Evolutionary conservation across 2,888 invertebrate species (phyloP).

Genomic region (Leptopilina drosophilae): DNA sequence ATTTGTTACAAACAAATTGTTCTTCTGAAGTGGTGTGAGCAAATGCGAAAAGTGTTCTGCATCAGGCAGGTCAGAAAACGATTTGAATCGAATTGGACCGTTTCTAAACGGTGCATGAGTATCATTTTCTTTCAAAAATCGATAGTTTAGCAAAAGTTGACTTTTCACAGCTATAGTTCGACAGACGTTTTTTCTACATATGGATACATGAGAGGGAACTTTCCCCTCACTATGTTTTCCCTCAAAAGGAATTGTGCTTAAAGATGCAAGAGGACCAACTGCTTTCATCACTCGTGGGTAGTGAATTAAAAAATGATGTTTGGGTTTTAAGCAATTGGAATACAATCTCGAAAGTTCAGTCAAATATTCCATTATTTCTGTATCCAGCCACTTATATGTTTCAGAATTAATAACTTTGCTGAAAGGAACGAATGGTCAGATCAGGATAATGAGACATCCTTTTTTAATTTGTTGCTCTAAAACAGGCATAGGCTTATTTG

Average conservation of each 20-base stretch:
- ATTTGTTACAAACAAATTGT: neutral
- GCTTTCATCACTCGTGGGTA: neutral
- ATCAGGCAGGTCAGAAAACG: neutral
- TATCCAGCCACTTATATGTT: neutral
- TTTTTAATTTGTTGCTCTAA: neutral
- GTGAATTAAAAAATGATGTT: too few species aligned
- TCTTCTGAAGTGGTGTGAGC: neutral
- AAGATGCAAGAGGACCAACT: slow-evolving; percentile 1
- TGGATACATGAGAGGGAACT: slow-evolving; percentile 44
- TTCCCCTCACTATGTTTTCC: slow-evolving; percentile 52
- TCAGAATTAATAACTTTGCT: neutral
- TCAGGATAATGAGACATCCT: neutral
- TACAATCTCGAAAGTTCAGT: neutral
- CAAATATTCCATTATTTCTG: slow-evolving; percentile 15
- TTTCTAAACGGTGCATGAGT: neutral
- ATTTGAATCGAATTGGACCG: neutral
- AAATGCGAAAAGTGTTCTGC: neutral
- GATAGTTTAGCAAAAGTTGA: slow-evolving; percentile 45
- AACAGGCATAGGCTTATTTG: slow-evolving; percentile 18
- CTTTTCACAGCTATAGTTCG: slow-evolving; percentile 47
- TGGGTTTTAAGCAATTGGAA: neutral
- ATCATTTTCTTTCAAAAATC: slow-evolving; percentile 4
- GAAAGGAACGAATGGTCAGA: slow-evolving; percentile 3
- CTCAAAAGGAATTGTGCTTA: slow-evolving; percentile 42
- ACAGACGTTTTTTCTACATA: slow-evolving; percentile 43